Conservation (phyloP, 2,888 invertebrate genomes). For the Hartigia nigra region DNA sequence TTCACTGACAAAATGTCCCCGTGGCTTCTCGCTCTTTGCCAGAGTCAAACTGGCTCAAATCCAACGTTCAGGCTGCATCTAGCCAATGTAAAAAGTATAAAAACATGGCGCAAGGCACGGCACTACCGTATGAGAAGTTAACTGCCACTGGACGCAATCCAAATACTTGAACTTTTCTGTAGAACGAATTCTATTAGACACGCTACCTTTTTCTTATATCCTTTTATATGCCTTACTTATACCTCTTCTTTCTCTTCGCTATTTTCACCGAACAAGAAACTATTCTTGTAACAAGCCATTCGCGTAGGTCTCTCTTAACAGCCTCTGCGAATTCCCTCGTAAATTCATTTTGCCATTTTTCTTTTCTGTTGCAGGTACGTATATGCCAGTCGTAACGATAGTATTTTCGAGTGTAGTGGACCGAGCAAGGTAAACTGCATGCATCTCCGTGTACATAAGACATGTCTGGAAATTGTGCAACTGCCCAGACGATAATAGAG, state of each 20-base stretch:
- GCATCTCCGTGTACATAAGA: not conserved
- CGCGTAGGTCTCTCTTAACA: not conserved
- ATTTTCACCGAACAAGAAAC: not conserved
- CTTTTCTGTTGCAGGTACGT: slow-evolving; percentile 52
- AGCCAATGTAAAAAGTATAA: slow-evolving; percentile 40
- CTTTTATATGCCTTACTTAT: too few species aligned
- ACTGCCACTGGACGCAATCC: slow-evolving; percentile 52
- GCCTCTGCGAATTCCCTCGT: not conserved
- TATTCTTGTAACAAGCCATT: not conserved
- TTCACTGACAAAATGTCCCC: not conserved
- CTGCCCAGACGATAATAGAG: not conserved
- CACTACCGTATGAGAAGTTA: slow-evolving; percentile 34
- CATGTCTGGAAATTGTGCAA: not conserved
- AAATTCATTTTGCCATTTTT: not conserved
- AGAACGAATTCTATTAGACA: slow-evolving; percentile 32
- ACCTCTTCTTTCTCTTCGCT: not conserved
- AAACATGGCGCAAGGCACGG: slow-evolving; percentile 21
- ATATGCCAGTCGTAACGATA: slow-evolving; percentile 23
- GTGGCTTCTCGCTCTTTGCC: not conserved
- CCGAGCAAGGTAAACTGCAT: not conserved
- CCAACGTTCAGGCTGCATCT: slow-evolving; percentile 46
- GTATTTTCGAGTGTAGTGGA: not conserved
- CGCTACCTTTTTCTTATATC: not conserved
- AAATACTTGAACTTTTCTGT: slow-evolving; percentile 48
- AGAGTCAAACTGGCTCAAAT: slow-evolving; percentile 47